Conservation (phyloP, 1,140 invertebrate genomes). For the Philotrypesis tridentata region DNA sequence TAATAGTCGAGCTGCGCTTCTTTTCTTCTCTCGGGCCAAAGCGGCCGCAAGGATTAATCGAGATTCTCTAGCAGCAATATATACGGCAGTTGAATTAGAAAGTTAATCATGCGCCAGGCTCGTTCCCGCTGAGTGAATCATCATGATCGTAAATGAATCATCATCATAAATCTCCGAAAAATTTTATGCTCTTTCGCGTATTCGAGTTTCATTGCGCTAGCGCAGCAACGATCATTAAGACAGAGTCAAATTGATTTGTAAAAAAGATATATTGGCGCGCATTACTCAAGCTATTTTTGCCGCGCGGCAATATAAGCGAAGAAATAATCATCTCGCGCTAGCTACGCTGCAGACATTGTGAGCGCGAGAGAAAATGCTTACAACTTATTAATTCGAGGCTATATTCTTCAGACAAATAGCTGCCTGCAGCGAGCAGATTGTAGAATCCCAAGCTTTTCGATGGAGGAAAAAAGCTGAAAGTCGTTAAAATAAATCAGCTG, state of each 20-base stretch:
- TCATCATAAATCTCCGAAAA: slow-evolving; percentile 18
- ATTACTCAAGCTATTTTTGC: neutral
- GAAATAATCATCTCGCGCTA: neutral
- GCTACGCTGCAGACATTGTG: neutral
- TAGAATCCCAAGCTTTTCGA: neutral
- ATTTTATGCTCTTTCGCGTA: neutral
- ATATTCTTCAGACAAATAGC: neutral
- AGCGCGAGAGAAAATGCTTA: neutral
- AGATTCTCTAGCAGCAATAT: neutral
- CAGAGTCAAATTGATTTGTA: neutral
- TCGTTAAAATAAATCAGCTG: neutral
- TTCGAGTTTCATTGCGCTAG: neutral
- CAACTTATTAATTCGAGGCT: neutral
- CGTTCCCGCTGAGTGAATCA: slow-evolving; percentile 5
- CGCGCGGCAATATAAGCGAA: neutral
- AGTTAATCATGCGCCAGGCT: neutral
- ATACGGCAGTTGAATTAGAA: neutral
- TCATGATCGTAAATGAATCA: slow-evolving; percentile 22
- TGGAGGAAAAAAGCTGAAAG: neutral
- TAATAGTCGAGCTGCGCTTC: neutral
- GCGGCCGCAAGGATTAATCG: neutral
- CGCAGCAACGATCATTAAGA: slow-evolving; percentile 1
- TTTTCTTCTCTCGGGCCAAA: neutral
- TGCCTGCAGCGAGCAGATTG: no score
- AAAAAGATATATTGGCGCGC: neutral